phyloP scores from a whole-genome alignment of 2,888 invertebrate genomes.

The Plusia festucae region DNA sequence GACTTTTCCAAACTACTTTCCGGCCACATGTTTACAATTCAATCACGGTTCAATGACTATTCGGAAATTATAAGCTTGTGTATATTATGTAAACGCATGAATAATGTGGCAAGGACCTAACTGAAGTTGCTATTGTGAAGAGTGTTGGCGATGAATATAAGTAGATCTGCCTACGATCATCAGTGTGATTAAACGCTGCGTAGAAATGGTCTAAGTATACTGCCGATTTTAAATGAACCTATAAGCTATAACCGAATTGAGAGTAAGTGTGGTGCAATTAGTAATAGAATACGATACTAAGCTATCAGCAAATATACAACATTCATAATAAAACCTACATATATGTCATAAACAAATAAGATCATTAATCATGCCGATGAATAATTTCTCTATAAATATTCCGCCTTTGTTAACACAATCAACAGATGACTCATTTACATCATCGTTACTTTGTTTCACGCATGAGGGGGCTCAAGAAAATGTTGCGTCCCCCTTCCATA shows the following conservation, averaged over 20 bases:
- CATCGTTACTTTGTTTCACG: constrained; percentile 35
- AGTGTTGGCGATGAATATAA: constrained; percentile 41
- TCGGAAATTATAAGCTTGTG: constrained; percentile 61
- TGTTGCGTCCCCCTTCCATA: constrained; percentile 35
- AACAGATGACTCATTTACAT: constrained; percentile 42
- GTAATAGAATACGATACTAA: background rate
- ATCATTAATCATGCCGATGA: constrained; percentile 40
- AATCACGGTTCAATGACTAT: constrained; percentile 63
- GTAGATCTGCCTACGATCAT: constrained; percentile 32
- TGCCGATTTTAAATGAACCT: constrained; percentile 10
- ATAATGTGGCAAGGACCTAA: constrained; percentile 14
- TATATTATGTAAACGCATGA: constrained; percentile 27
- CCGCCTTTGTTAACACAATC: constrained; percentile 35
- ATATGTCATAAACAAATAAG: constrained; percentile 36
- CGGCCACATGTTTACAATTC: constrained; percentile 64
- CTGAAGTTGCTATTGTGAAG: constrained; percentile 27
- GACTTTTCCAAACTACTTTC: constrained; percentile 60
- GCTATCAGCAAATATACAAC: background rate
- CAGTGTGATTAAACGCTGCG: constrained; percentile 12
- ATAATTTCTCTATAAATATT: constrained; percentile 49
- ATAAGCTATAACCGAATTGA: background rate
- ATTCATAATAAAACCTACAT: constrained; percentile 13
- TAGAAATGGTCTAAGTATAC: constrained; percentile 18
- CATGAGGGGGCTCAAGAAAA: constrained; percentile 26
- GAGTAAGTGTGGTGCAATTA: background rate